These are phyloP conservation scores for Nematopogon swammerdamellus DNA, from an alignment of 2,888 invertebrate genomes.

Conservation along the genomic window DNA sequence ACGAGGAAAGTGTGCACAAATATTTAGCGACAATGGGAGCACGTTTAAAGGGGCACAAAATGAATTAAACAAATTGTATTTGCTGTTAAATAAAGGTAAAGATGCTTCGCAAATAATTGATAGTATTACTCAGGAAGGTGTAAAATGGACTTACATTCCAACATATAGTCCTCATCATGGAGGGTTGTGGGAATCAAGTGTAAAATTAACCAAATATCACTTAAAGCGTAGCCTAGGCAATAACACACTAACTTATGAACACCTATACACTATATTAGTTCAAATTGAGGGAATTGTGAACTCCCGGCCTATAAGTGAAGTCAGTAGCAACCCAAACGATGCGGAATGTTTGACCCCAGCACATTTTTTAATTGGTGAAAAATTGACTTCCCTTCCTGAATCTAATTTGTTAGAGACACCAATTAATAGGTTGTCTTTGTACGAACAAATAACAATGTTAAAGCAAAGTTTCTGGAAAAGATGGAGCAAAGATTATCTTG, in stretches of 20 bases:
- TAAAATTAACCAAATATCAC: not conserved
- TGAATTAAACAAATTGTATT: not conserved
- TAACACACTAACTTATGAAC: not conserved
- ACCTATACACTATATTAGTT: not conserved
- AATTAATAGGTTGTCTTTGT: not conserved
- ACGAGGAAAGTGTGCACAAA: constrained; percentile 5
- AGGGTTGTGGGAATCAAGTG: not conserved
- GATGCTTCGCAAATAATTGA: not conserved
- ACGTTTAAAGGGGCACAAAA: constrained; percentile 9
- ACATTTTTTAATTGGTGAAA: not conserved
- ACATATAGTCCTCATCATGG: not conserved
- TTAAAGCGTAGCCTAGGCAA: not conserved
- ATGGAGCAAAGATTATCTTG: not conserved
- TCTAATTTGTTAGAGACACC: not conserved
- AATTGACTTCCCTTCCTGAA: not conserved
- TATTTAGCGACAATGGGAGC: constrained; percentile 7
- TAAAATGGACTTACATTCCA: not conserved
- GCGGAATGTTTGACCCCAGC: not conserved
- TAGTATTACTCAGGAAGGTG: not conserved
- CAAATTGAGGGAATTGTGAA: not conserved
- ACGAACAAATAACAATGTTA: not conserved
- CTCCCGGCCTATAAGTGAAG: not conserved
- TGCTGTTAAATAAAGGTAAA: not conserved
- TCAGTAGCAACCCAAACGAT: not conserved
- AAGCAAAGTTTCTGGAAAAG: not conserved